Evolutionary conservation across 1,140 invertebrate species (phyloP), one percentile per base, ranked within the genome.

Genomic region (Heterodera carotae): DNA sequence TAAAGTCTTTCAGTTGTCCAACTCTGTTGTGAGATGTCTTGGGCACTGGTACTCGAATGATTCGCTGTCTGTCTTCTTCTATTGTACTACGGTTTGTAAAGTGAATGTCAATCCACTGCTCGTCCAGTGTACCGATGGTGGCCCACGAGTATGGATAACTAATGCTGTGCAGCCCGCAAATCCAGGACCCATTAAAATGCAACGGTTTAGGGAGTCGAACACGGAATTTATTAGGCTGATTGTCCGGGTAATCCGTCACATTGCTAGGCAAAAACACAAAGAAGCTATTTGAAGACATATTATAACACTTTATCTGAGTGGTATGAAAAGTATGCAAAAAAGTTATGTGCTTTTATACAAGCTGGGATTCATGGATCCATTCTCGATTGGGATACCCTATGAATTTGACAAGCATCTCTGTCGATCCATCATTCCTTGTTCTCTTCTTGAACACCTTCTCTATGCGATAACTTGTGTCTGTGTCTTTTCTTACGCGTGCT

Each of bases 181-280:
- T 8, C 72, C 72, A 74, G 33, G 25, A 25, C 1, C 72, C 72
- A 67, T 75, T 75, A 69, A 74, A 74, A 34, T 27, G 10, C 8
- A 69, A 22, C 8, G 33, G 22, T 75, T 34, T 70, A 8, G n/a
- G 74, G 5, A 75, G 56, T 8, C 76, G 74, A 10, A 75, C 70
- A 6, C 36, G 5, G 36, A 31, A 75, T 25, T 53, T 76, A 76
- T 76, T 75, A 7, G 31, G 66, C 1, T 75, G 25, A 29, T 75
- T 75, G 25, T 64, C 62, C 27, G 62, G 2, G 2, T 74, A 69
- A n/a, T 66, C 43, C 5, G 48, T 29, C 12, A 72, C 75, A 10
- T 25, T 74, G 27, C 60, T 72, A 15, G 72, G 72, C 31, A 74
- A 34, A 76, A 75, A n/a, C 25, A 39, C 59, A 76, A 75, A 75